Conservation (phyloP, 2,888 invertebrate species). For the Leptinotarsa tumamoca region DNA sequence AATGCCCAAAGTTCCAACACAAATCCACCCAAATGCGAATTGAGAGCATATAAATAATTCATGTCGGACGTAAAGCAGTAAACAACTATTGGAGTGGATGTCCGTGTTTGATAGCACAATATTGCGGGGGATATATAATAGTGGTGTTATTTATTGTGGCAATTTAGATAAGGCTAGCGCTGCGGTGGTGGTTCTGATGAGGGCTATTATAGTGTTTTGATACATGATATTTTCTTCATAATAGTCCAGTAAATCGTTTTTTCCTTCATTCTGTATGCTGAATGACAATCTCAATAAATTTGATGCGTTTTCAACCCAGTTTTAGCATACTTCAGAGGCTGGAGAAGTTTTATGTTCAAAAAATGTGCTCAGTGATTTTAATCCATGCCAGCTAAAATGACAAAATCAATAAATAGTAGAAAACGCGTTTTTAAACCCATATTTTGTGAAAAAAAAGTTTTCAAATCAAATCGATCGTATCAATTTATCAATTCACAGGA, state of each 20-base stretch:
- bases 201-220: background rate
- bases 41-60: background rate
- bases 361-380: too few relatives aligned
- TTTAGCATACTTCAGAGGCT: too few relatives aligned
- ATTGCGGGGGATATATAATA: conserved; percentile 15
- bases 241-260: background rate
- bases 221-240: background rate
- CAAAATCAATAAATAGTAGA: too few relatives aligned
- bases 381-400: too few relatives aligned
- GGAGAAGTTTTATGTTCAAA: too few relatives aligned
- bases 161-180: conserved; percentile 26
- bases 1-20: background rate
- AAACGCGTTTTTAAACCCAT: too few relatives aligned
- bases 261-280: background rate
- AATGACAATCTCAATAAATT: too few relatives aligned
- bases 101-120: conserved; percentile 3
- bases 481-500: too few relatives aligned
- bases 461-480: too few relatives aligned
- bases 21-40: background rate
- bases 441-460: too few relatives aligned
- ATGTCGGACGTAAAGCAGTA: conserved; percentile 7
- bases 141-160: conserved; percentile 21
- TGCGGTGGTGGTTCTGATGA: conserved; percentile 4
- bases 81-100: conserved; percentile 11
- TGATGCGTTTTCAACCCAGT: too few relatives aligned